Conservation (phyloP, 2,888 invertebrate species). For the Oxytorus armatus region DNA sequence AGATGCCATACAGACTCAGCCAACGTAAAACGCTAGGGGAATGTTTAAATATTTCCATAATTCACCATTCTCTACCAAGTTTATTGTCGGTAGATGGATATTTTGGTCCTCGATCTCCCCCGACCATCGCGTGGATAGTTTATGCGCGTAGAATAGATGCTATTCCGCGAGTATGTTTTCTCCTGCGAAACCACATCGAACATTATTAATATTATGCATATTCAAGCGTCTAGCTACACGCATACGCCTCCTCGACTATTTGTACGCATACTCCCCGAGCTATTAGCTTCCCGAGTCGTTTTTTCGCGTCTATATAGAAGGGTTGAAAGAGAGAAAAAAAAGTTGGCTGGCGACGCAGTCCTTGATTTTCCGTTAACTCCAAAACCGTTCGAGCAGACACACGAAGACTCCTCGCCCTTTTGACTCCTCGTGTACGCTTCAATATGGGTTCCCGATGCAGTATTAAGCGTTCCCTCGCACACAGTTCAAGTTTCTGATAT, state of each 20-base stretch:
- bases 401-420: slow-evolving; percentile 41
- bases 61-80: no score
- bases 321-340: neutral
- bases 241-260: neutral
- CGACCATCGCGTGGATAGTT: no score
- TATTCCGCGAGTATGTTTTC: no score
- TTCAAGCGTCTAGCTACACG: neutral
- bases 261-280: neutral
- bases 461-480: no score
- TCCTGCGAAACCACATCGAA: neutral
- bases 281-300: slow-evolving; percentile 3
- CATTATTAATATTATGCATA: neutral
- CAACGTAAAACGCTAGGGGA: no score
- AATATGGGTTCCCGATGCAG: slow-evolving; percentile 14
- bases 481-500: slow-evolving; percentile 23
- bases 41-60: no score
- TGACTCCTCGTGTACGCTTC: slow-evolving; percentile 44
- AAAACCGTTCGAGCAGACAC: slow-evolving; percentile 37
- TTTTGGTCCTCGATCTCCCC: no score
- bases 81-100: no score
- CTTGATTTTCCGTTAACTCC: slow-evolving; percentile 61
- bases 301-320: neutral
- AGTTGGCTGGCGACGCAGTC: neutral
- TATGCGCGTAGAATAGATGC: no score
- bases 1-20: no score